Base-by-base conservation (phyloP, 2,888 invertebrate species). In the Erpobdella octoculata region DNA sequence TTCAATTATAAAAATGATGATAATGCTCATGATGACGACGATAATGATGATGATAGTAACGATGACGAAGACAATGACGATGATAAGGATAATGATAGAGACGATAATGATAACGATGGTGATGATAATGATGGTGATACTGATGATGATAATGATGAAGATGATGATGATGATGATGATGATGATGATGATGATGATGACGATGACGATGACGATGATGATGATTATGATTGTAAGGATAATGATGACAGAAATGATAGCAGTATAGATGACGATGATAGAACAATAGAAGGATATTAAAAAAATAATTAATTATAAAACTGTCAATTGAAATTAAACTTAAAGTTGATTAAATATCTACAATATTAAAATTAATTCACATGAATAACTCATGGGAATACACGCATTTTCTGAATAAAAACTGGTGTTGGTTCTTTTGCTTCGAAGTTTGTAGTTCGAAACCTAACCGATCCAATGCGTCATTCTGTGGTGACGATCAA, bases 71-170 rank as follows among this genome's bases (percentile, higher is more conserved):
- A 48, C 48, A 25, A 48, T 25, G 12, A 6, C 48, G 12, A 48
- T 9, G 48, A 48, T 25, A 25, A 48, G n/a, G 48, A 48, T 9
- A 25, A 48, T 9, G 48, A 48, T n/a, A 28, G n/a, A 6, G 18
- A 53, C n/a, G 53, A 35, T 62, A 9, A 8, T 33, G 62, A 62
- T 62, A 6, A 21, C 33, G 62, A 62, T 62, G 62, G 33, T 62
- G 62, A 62, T 62, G 25, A 21, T 62, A 35, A 62, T 62, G 25
- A 8, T 21, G 3, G 18, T 62, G n/a, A 33, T 28, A 35, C 28
- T 61, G 25, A 61, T 33, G 62, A 33, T 62, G 62, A 33, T 35
- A 18, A n/a, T 6, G 62, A 33, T 12, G 18, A 8, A 28, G 62
- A 62, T 53, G 9, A 53, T 53, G 53, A 53, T 53, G 8, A 3